A percentile compares a stretch with the other conserved stretches of the same genome.
Conservation (phyloP, 2,888 invertebrate genomes). For the Holacanthella duospinosa region DNA sequence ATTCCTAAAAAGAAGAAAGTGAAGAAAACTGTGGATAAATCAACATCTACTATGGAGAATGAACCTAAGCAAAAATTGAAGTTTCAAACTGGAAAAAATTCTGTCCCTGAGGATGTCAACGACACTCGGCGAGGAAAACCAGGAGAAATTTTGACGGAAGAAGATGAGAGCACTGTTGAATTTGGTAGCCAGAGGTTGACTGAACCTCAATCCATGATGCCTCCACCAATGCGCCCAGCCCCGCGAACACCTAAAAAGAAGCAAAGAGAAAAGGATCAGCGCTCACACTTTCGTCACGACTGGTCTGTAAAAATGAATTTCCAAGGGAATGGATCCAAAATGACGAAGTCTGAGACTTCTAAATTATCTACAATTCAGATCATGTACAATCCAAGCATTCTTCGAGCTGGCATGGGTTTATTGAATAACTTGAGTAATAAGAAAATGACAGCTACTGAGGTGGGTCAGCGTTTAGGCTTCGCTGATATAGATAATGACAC, state of each 20-base stretch:
- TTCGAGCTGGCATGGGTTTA: background rate
- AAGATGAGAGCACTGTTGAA: too few relatives aligned
- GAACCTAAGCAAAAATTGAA: too few relatives aligned
- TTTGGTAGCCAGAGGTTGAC: too few relatives aligned
- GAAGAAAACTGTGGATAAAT: background rate
- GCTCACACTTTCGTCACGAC: background rate
- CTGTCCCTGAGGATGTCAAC: too few relatives aligned
- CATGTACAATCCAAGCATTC: background rate
- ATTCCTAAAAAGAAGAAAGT: background rate
- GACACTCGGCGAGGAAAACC: too few relatives aligned
- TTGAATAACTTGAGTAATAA: constrained; percentile 1
- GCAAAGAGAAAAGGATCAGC: background rate
- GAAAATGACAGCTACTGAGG: background rate
- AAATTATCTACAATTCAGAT: background rate
- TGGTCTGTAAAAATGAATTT: background rate
- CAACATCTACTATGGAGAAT: background rate
- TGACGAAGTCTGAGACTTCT: background rate
- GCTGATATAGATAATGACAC: background rate
- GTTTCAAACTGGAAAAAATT: too few relatives aligned
- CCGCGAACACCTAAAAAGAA: constrained; percentile 8
- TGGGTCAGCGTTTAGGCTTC: background rate
- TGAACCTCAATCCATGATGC: background rate
- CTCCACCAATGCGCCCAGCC: constrained; percentile 2
- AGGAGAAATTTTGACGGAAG: too few relatives aligned
- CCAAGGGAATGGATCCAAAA: background rate